phyloP scores from a whole-genome alignment of 2,113 vertebrate genomes.

The Macquaria ambigua region DNA sequence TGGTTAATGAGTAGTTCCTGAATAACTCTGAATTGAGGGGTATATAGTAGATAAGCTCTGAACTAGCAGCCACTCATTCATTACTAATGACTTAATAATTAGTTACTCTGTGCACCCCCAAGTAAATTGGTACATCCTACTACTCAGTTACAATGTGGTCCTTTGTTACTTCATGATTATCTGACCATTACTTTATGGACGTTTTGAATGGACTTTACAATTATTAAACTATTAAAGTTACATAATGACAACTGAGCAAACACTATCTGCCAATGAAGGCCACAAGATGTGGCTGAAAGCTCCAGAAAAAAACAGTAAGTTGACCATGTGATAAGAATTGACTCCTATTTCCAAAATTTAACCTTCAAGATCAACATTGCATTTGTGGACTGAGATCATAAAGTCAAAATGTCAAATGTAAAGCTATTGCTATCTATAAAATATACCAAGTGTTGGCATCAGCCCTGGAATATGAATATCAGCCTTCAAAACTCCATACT shows the following conservation, averaged over 20 bases:
- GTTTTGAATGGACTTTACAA: no score
- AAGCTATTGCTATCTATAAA: not conserved
- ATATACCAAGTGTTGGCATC: not conserved
- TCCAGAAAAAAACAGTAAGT: not conserved
- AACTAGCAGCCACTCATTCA: no score
- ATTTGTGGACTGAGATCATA: not conserved
- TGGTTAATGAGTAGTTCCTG: no score
- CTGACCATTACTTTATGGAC: no score
- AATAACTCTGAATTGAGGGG: no score
- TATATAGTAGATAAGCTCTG: no score
- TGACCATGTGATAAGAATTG: not conserved
- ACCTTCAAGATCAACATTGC: not conserved
- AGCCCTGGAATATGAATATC: constrained; percentile 4
- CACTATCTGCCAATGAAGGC: not conserved
- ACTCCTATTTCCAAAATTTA: not conserved
- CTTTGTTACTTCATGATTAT: no score
- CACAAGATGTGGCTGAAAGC: not conserved
- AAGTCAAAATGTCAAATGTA: not conserved
- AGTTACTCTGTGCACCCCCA: no score
- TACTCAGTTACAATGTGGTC: no score
- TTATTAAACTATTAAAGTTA: no score
- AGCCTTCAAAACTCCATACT: not conserved
- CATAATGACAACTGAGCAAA: not conserved
- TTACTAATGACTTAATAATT: no score
- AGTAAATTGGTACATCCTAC: no score